phyloP scores from a whole-genome alignment of 2,888 invertebrate species.

The Zygaena filipendulae region DNA sequence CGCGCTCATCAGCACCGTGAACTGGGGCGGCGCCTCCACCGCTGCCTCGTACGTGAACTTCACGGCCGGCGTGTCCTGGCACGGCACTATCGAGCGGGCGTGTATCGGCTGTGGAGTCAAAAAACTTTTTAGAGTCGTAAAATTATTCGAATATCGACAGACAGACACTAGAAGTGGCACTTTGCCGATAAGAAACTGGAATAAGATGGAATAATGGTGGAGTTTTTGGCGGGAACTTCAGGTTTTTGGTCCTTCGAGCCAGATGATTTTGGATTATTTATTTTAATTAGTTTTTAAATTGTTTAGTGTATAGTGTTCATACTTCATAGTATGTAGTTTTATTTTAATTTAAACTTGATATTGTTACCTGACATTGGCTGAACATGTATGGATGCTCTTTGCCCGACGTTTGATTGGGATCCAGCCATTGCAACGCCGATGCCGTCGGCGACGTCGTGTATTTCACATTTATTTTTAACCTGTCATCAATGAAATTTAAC shows the following conservation, averaged over 20 bases:
- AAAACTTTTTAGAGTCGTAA: too few relatives aligned
- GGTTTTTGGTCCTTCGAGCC: too few relatives aligned
- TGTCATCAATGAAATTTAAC: constrained; percentile 30
- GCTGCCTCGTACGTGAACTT: constrained; percentile 86
- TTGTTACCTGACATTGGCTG: constrained; percentile 83
- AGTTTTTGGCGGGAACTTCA: too few relatives aligned
- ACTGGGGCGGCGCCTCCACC: constrained; percentile 76
- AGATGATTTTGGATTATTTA: too few relatives aligned
- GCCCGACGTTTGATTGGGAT: constrained; percentile 87
- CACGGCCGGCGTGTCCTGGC: constrained; percentile 92
- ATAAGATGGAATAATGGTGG: too few relatives aligned
- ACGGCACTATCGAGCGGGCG: constrained; percentile 89
- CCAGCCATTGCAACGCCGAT: constrained; percentile 90
- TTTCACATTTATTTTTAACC: constrained; percentile 69
- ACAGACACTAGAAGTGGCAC: too few relatives aligned
- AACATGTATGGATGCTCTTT: constrained; percentile 87
- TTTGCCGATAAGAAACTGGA: too few relatives aligned
- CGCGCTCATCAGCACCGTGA: constrained; percentile 92
- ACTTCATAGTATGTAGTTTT: too few relatives aligned
- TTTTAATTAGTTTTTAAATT: too few relatives aligned
- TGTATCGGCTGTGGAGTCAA: constrained; percentile 78
- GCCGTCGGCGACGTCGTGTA: constrained; percentile 84
- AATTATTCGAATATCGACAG: constrained; percentile 7
- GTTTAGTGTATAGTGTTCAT: too few relatives aligned
- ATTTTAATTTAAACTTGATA: too few relatives aligned